Evolutionary conservation across 2,113 vertebrate genomes (phyloP), one percentile per base, ranked within the genome.

Genomic region (Semicossyphus pulcher): DNA sequence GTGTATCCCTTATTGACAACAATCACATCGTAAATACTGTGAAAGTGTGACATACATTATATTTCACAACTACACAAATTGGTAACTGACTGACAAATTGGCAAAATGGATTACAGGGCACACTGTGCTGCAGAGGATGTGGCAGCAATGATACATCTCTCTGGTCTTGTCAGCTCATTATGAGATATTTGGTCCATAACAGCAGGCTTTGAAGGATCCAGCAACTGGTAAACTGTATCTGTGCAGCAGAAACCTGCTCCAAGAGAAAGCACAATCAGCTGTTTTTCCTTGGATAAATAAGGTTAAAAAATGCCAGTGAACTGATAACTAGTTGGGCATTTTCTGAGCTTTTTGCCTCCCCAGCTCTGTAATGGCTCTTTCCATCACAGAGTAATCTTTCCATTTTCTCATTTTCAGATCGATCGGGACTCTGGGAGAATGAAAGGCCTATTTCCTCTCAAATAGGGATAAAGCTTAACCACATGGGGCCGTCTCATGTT

Each of bases 401-500:
- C 72, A 90, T 89, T 87, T 89, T 83, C 75, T 85, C 87, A 88
- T 87, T 90, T 86, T 83, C 80, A 61, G 83, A 91, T 90, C 86
- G 68, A 92, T 88, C 65, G 63, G 60, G 78, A 74, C 64, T 89
- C 72, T 37, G 71, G 81, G 77, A 83, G 75, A 88, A 88, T 87
- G 66, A 90, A 87, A 88, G 78, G 64, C 64, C 87, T 56, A 83
- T 88, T 88, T 91, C 76, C 75, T 88, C 81, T 83, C 69, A 89
- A 86, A 90, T 78, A 72, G 67, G 84, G 82, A 88, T 88, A 79
- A 84, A 88, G 78, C 79, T 88, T 74, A 82, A 84, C 84, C 83
- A 77, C 88, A 67, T 18, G 16, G 67, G 81, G 31, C 69, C 32
- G 14, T 80, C 77, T 91, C 67, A 83, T 88, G 85, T 82, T 89